phyloP scores from a whole-genome alignment of 2,888 invertebrate genomes.

The Tachystola acroxantha region DNA sequence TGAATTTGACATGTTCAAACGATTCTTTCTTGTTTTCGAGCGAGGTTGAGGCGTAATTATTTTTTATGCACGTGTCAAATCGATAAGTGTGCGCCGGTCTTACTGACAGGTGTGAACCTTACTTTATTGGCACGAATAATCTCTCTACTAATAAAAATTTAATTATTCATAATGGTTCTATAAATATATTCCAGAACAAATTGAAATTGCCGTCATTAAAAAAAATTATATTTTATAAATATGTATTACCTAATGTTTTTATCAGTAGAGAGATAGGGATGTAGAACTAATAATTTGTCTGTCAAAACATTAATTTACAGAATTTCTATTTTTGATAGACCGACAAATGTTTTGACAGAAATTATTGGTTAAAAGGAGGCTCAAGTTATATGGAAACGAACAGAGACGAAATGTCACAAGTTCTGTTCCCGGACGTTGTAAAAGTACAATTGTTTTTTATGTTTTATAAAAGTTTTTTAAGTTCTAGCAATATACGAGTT shows the following conservation, averaged over 20 bases:
- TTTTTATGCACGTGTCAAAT: background rate
- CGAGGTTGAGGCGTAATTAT: background rate
- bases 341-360: background rate
- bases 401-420: constrained; percentile 7
- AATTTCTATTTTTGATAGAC: background rate
- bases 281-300: background rate
- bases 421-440: constrained; percentile 11
- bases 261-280: constrained; percentile 3
- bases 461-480: constrained; percentile 18
- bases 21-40: background rate
- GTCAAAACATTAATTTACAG: background rate
- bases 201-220: too few relatives aligned
- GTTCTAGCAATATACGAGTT: constrained; percentile 27
- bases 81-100: constrained; percentile 2
- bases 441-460: constrained; percentile 27
- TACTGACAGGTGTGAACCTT: constrained; percentile 13
- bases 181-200: too few relatives aligned
- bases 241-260: too few relatives aligned
- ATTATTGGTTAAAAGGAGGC: background rate
- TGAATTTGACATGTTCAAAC: background rate
- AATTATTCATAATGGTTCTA: too few relatives aligned
- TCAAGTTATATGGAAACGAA: constrained; percentile 11
- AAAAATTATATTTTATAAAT: too few relatives aligned
- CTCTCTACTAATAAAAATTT: constrained; percentile 4
- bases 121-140: constrained; percentile 16